Base-by-base conservation (phyloP, 2,888 invertebrate species). In the Drosophila quasianomalipes region DNA sequence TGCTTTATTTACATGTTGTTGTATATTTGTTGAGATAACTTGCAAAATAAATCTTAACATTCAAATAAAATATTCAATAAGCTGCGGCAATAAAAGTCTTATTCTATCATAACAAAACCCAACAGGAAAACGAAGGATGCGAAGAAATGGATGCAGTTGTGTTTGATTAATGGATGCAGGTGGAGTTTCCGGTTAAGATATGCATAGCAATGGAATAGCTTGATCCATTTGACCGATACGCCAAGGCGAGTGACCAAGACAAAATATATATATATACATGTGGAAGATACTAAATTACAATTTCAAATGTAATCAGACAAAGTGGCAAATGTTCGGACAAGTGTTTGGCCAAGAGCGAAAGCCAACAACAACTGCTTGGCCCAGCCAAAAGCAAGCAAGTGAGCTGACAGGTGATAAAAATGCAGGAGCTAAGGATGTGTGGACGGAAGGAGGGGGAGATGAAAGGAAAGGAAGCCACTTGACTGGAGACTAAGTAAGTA, bases 271-370 rank as follows among this genome's bases (percentile, higher is more conserved):
- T 22, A 26, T 47, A 26, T 26, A 47, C 9, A 26, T 26, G 47
- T 26, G 60, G 77, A 78, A 76, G 79, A 70, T 72, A 76, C 72
- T 76, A 85, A 92, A 93, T 93, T 93, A 93, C 92, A 93, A 93
- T 93, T 93, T 93, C 93, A 92, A 93, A 93, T 93, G 91, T 92
- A 93, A 93, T 93, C 93, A 92, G 90, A 83, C 86, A 92, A 91
- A 93, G 92, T 93, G 93, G 80, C 82, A 80, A 51, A 59, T 51
- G 52, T 52, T 52, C 30, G 58, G 82, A 54, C 64, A 70, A 79
- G 68, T 73, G 82, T 78, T 84, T 75, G 75, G 61, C 62, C 76
- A 80, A 64, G 31, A 61, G 67, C 41, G 39, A 69, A 54, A 30
- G 35, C 35, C 61, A 61, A 67, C 60, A 58, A 63, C 57, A 51